Evolutionary conservation across 1,140 invertebrate genomes (phyloP).

Genomic region (Lineus longissimus): DNA sequence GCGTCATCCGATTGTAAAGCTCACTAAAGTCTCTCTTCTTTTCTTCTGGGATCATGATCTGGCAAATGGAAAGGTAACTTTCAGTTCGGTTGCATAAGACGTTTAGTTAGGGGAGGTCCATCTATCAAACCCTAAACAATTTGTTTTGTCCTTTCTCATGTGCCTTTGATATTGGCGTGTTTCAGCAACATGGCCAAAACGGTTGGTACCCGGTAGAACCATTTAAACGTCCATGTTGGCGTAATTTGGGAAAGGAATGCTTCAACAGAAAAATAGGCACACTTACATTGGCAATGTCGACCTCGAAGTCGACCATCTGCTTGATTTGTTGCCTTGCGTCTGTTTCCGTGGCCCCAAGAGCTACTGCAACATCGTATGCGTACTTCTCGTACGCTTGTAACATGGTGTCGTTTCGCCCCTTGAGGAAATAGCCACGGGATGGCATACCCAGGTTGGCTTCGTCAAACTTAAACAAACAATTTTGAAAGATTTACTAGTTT

Average conservation of each 20-base stretch:
- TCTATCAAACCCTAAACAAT: too few relatives aligned
- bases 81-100: too few relatives aligned
- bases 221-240: too few relatives aligned
- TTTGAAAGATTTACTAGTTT: neutral
- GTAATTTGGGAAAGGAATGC: too few relatives aligned
- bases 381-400: conserved; percentile 72
- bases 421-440: conserved; percentile 73
- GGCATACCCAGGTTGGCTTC: conserved; percentile 76
- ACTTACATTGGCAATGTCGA: conserved; percentile 70
- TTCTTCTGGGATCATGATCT: conserved; percentile 80
- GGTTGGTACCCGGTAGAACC: too few relatives aligned
- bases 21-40: conserved; percentile 83
- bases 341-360: conserved; percentile 64
- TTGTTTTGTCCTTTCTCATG: too few relatives aligned
- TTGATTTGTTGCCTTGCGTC: conserved; percentile 64
- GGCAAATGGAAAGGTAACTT: conserved; percentile 27
- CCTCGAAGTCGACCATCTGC: conserved; percentile 72
- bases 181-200: too few relatives aligned
- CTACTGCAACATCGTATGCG: conserved; percentile 70
- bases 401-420: conserved; percentile 58
- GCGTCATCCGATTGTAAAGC: conserved; percentile 80
- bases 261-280: too few relatives aligned
- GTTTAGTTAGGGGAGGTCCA: too few relatives aligned
- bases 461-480: conserved; percentile 63
- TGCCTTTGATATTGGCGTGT: too few relatives aligned